Evolutionary conservation across 2,797 vertebrate genomes (phyloP), one percentile per base, ranked within the genome.

Genomic region (Falco naumanni): DNA sequence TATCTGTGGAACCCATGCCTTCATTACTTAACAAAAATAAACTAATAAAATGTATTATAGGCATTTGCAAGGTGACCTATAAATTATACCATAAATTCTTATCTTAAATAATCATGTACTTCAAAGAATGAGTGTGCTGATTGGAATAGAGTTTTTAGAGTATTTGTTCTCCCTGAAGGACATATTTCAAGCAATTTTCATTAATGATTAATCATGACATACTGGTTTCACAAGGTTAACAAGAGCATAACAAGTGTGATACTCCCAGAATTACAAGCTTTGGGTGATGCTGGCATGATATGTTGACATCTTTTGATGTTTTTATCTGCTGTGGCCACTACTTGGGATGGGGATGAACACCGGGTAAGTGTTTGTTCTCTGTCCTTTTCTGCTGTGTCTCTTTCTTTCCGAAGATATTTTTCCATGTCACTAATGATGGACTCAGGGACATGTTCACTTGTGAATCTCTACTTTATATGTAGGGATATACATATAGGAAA

Each of bases 201-300:
- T 95, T 89, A 84, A 90, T 89, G 70, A 95, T 79, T 95, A 81
- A 92, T 34, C 76, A 53, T 39, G 70, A 72, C 79, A 56, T 53
- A 70, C n/a, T 64, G 48, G 45, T 86, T 93, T 51, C 82, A 41
- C 59, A 37, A 93, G 77, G 87, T 88, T 96, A 88, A 88, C 72
- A 92, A 84, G 79, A 88, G 33, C 48, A 15, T 28, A 82, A 56
- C 69, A 76, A 84, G 39, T 63, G 5, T 75, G 94, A 29, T 34
- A 51, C 14, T 77, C 54, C 5, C 19, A 37, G 57, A 77, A 57
- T 65, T 59, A 43, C 69, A 72, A 53, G 29, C 26, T 60, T 53
- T 7, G 39, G 22, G 12, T 74, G 66, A 86, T 39, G 3, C 0
- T 37, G 59, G 8, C 48, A 13, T 54, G 79, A 82, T 26, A 53